These are phyloP conservation scores for Rhinogobio ventralis DNA, from an alignment of 2,797 vertebrate species.

Conservation along the genomic window DNA sequence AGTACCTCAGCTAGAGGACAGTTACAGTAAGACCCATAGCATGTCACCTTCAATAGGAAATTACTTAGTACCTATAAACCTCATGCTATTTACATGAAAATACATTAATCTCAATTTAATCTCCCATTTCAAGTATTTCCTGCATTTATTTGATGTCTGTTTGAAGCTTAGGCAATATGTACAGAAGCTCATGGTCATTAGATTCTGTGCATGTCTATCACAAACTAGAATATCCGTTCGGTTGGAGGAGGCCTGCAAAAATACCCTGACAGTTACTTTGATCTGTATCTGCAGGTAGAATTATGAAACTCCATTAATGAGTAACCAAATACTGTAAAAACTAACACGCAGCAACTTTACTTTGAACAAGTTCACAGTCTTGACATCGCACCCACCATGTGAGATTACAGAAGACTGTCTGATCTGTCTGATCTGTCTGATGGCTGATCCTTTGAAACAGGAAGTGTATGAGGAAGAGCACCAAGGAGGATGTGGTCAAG, in stretches of 20 bases:
- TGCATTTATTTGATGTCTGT: neutral
- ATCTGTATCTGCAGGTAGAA: neutral
- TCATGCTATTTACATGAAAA: neutral
- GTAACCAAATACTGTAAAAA: slow-evolving; percentile 15
- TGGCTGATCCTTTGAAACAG: slow-evolving; percentile 34
- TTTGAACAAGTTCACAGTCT: slow-evolving; percentile 11
- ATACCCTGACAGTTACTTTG: neutral
- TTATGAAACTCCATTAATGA: slow-evolving; percentile 24
- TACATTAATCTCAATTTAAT: slow-evolving; percentile 9
- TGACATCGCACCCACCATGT: neutral
- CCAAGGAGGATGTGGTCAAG: slow-evolving; percentile 57
- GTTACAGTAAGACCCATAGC: slow-evolving; percentile 3
- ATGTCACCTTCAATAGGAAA: neutral
- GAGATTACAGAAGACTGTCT: slow-evolving; percentile 3
- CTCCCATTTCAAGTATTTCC: slow-evolving; percentile 5
- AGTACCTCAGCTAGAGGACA: slow-evolving; percentile 21
- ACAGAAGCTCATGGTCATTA: neutral
- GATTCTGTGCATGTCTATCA: slow-evolving; percentile 1
- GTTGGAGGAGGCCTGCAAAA: slow-evolving; percentile 2
- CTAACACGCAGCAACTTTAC: neutral
- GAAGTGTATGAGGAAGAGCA: slow-evolving; percentile 55
- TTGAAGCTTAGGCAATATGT: neutral
- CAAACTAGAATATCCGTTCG: neutral
- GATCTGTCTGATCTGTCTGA: too few relatives aligned
- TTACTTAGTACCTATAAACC: neutral